phyloP scores from a whole-genome alignment of 2,113 vertebrate species.

The Actenoides hombroni region DNA sequence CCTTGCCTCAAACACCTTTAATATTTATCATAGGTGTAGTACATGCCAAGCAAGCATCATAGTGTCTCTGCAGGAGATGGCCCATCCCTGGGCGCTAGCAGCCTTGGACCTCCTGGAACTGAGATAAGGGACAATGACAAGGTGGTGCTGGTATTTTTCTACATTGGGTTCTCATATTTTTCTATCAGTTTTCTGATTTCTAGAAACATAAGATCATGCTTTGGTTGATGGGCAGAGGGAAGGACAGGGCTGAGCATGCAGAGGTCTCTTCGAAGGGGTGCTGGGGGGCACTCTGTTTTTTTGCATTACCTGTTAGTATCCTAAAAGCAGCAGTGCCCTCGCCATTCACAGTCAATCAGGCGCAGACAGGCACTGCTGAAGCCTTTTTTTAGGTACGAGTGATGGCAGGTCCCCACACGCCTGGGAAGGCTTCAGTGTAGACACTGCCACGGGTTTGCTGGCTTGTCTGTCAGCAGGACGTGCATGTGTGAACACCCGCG shows the following conservation, averaged over 20 bases:
- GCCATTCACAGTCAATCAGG: background rate
- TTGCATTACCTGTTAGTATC: background rate
- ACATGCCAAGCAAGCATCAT: background rate
- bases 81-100: background rate
- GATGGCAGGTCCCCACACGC: background rate
- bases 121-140: background rate
- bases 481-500: background rate
- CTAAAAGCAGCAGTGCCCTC: background rate
- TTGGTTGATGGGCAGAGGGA: background rate
- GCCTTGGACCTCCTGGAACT: background rate
- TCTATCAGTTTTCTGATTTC: background rate
- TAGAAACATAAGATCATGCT: background rate
- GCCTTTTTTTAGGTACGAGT: background rate
- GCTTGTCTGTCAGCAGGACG: background rate
- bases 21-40: background rate
- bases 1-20: background rate
- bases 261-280: background rate
- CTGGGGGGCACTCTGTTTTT: background rate
- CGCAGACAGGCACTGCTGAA: background rate
- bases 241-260: rapidly evolving
- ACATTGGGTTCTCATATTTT: background rate
- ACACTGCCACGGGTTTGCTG: background rate
- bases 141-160: background rate
- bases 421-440: background rate
- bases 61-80: background rate